Evolutionary conservation across 2,797 vertebrate species (phyloP).

Genomic region (Propithecus deckenii): DNA sequence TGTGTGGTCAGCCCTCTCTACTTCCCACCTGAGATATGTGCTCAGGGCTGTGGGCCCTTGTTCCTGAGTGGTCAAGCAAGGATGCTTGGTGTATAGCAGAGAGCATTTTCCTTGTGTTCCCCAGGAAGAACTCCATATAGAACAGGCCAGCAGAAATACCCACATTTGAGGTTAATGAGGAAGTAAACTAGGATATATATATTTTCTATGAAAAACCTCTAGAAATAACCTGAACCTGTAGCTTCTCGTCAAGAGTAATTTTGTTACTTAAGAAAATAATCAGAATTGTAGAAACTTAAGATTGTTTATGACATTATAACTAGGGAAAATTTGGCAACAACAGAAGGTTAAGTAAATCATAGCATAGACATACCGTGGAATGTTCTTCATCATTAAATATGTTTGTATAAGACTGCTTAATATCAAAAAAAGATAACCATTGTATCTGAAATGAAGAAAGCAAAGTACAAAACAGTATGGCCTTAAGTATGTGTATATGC

Average conservation of each 20-base stretch:
- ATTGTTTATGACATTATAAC: not conserved
- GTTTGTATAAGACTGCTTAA: not conserved
- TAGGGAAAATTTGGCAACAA: not conserved
- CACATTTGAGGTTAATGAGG: not conserved
- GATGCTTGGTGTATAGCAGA: not conserved
- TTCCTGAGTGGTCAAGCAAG: not conserved
- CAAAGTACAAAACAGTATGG: not conserved
- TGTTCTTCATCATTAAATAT: not conserved
- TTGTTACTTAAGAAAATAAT: not conserved
- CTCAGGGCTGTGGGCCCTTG: not conserved
- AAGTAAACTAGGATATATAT: not conserved
- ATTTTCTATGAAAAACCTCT: not conserved
- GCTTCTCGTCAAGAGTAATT: not conserved
- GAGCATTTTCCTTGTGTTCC: not conserved
- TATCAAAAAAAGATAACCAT: not conserved
- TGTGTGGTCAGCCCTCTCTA: not conserved
- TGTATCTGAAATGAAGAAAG: not conserved
- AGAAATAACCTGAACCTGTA: not conserved
- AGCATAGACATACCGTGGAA: not conserved
- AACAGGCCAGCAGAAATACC: not conserved
- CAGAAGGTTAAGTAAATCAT: not conserved
- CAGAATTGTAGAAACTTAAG: not conserved
- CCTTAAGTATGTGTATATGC: not conserved
- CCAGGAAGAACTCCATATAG: not conserved
- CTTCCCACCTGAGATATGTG: too few relatives aligned